Base-by-base conservation (phyloP, 2,888 invertebrate species). In the Alentia gelatinosa region DNA sequence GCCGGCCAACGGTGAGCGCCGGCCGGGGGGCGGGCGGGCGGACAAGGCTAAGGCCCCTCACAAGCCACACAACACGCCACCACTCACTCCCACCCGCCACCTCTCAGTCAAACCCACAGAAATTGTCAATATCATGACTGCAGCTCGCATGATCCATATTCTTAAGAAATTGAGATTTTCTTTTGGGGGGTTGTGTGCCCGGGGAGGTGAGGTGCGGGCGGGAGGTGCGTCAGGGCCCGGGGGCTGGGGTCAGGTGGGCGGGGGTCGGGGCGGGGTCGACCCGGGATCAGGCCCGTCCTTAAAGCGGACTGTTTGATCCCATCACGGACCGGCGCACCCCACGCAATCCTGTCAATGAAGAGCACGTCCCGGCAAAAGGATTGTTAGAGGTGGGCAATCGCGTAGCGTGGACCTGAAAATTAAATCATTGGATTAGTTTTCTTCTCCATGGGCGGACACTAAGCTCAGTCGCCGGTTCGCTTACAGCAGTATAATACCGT, bases 121-220 rank as follows among this genome's bases (percentile, higher is more conserved):
- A 68, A 68, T 68, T 30, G 68, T 68, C 68, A 68, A 68, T 68
- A 68, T 68, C 68, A 68, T 68, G 26, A 30, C 68, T 12, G 68
- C 33, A 26, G 26, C 68, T 68, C 33, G 68, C 68, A 68, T 68
- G 68, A 68, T 68, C 68, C 68, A 68, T 68, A 68, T 68, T 68
- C 68, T 68, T 68, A 68, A 68, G 68, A 68, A 68, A 68, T 68
- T 68, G 68, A 68, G 68, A 68, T 68, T 68, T 68, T 30, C 30
- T 68, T 9, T 47, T 12, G 47, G 56, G 19, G 12, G 56, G 9
- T n/a, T n/a, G n/a, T n/a, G n/a, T n/a, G 47, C 68, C 68, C 68
- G 1, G 56, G 56, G 56, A 56, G 56, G 56, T n/a, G 56, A n/a
- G n/a, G 47, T 47, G 68, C 30, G 68, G 33, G 68, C 12, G 30